Evolutionary conservation across 2,797 vertebrate species (phyloP), one percentile per base, ranked within the genome.

Genomic region (Lophius americanus): DNA sequence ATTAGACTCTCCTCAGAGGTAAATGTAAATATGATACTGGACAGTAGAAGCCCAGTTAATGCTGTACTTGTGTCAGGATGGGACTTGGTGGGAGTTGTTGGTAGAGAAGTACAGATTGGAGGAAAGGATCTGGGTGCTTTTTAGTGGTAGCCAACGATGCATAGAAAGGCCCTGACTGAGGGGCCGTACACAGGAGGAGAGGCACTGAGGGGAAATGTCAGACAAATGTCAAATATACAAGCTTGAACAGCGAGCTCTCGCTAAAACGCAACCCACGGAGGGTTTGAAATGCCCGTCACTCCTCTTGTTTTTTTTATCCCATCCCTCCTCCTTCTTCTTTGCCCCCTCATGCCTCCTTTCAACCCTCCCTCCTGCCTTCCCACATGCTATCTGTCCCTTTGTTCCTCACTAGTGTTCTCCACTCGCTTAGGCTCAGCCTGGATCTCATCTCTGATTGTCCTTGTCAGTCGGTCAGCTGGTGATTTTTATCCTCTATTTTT

Each of bases 211-310:
- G 87, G 84, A 92, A 93, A 94, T 93, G 91, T 93, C 92, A 94
- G 85, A 90, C 82, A 95, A 95, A 95, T 94, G 94, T 94, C 93
- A 94, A 92, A 85, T 92, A 82, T 86, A 91, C 85, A 85, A 83
- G 66, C 86, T 86, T 75, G 14, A 84, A 86, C 56, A 39, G 75
- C 82, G 57, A 78, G 75, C 81, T 76, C 76, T 73, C n/a, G 32
- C 75, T 75, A 69, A 85, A 72, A 64, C 51, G n/a, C 70, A 58
- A 64, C 6, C 57, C 64, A 58, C 8, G 48, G 49, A 70, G 70
- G 63, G 65, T 46, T 68, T 54, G 71, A 78, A 84, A 64, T 52
- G 14, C 57, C 69, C n/a, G 4, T 61, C 60, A 54, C 63, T 72
- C 62, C 64, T 42, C 14, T 75, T 73, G 70, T 74, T 75, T 70